phyloP scores from a whole-genome alignment of 1,140 invertebrate genomes.

The Drosophila miranda region DNA sequence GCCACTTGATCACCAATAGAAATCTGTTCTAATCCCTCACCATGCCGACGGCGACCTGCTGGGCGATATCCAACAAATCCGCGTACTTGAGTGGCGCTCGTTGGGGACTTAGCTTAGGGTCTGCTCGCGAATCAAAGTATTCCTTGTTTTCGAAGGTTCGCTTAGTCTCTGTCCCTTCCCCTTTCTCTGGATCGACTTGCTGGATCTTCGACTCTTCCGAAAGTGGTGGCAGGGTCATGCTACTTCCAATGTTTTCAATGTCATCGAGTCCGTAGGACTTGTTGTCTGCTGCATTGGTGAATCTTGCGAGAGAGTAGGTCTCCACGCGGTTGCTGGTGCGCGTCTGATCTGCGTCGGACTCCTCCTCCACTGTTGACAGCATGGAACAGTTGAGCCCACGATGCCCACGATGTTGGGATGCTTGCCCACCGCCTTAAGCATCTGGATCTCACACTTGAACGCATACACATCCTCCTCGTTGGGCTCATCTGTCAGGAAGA shows the following conservation, averaged over 20 bases:
- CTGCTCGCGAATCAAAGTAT: slow-evolving; percentile 48
- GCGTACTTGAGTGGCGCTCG: slow-evolving; percentile 83
- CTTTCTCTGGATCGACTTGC: not conserved
- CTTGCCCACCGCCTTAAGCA: slow-evolving; percentile 90
- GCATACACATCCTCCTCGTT: slow-evolving; percentile 86
- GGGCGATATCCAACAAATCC: slow-evolving; percentile 92
- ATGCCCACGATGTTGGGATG: slow-evolving; percentile 90
- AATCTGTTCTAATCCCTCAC: slow-evolving; percentile 68
- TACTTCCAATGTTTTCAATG: slow-evolving; percentile 53
- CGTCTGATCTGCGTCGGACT: slow-evolving; percentile 83
- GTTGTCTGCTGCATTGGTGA: slow-evolving; percentile 50
- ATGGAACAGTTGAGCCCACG: slow-evolving; percentile 84
- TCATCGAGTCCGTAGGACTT: slow-evolving; percentile 62
- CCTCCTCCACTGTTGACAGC: slow-evolving; percentile 52
- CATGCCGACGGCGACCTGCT: slow-evolving; percentile 95
- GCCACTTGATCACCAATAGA: not conserved
- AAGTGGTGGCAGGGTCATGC: not conserved
- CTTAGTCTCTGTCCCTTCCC: not conserved
- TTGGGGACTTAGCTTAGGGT: slow-evolving; percentile 49
- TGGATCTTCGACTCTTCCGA: not conserved
- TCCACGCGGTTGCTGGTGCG: slow-evolving; percentile 55
- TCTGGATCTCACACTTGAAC: slow-evolving; percentile 88
- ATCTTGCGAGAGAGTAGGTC: slow-evolving; percentile 27
- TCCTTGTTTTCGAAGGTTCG: slow-evolving; percentile 67
- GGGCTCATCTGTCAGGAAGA: slow-evolving; percentile 83